phyloP scores from a whole-genome alignment of 1,140 invertebrate species.

The Drosophila auraria region DNA sequence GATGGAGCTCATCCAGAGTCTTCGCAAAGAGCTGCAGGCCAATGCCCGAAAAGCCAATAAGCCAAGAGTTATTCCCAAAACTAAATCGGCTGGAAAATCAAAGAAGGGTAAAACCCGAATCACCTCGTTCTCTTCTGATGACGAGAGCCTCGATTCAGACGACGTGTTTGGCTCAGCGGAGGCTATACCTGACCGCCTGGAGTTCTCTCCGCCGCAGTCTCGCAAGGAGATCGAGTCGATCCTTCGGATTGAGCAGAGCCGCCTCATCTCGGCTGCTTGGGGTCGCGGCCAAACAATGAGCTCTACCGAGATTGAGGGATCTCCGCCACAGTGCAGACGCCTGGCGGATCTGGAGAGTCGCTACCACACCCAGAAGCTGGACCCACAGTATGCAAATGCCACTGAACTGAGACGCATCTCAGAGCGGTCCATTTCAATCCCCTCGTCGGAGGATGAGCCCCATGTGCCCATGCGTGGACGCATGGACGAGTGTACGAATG shows the following conservation, averaged over 20 bases:
- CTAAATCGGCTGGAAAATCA: slow-evolving; percentile 74
- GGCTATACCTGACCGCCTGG: slow-evolving; percentile 88
- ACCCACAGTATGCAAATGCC: slow-evolving; percentile 87
- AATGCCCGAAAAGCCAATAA: slow-evolving; percentile 77
- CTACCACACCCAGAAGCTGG: slow-evolving; percentile 87
- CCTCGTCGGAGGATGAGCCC: slow-evolving; percentile 89
- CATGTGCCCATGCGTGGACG: slow-evolving; percentile 82
- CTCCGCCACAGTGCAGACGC: slow-evolving; percentile 88
- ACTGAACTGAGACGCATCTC: slow-evolving; percentile 89
- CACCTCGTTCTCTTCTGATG: slow-evolving; percentile 90
- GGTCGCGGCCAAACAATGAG: slow-evolving; percentile 90
- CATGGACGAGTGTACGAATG: slow-evolving; percentile 86
- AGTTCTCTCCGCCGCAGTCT: slow-evolving; percentile 90
- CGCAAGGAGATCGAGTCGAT: slow-evolving; percentile 90
- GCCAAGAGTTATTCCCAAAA: slow-evolving; percentile 80
- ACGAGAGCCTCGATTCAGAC: slow-evolving; percentile 90
- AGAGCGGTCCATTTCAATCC: slow-evolving; percentile 89
- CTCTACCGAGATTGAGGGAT: slow-evolving; percentile 90
- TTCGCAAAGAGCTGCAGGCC: slow-evolving; percentile 80
- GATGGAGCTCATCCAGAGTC: slow-evolving; percentile 83
- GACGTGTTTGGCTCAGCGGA: slow-evolving; percentile 90
- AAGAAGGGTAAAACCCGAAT: slow-evolving; percentile 89
- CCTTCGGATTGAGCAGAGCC: slow-evolving; percentile 89
- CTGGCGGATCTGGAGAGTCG: slow-evolving; percentile 87
- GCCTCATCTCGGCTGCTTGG: slow-evolving; percentile 88